These are phyloP conservation scores for Cataglyphis livida DNA, from an alignment of 2,888 invertebrate genomes.

Conservation along the genomic window DNA sequence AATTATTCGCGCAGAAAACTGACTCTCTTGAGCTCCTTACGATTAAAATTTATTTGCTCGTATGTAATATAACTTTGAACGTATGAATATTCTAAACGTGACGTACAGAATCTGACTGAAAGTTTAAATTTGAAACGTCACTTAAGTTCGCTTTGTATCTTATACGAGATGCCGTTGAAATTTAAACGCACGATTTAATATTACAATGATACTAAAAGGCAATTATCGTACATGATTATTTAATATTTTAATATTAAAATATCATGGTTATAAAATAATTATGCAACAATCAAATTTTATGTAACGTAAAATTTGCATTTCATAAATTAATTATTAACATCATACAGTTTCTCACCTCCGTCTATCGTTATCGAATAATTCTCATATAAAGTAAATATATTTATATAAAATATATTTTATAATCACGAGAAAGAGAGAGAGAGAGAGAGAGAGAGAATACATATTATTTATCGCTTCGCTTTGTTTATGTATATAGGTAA, in stretches of 20 bases:
- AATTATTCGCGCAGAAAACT: slow-evolving; percentile 45
- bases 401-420: not conserved
- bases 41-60: slow-evolving; percentile 39
- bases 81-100: not conserved
- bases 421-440: not conserved
- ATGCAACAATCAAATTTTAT: not conserved
- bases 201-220: not conserved
- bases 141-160: not conserved
- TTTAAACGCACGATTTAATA: not conserved
- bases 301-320: not conserved
- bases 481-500: not conserved
- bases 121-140: not conserved
- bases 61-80: slow-evolving; percentile 7
- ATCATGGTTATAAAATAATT: not conserved
- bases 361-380: not conserved
- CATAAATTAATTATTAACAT: not conserved
- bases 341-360: not conserved
- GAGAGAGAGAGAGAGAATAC: no score
- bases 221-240: not conserved
- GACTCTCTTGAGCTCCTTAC: slow-evolving; percentile 3
- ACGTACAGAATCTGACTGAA: not conserved
- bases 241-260: not conserved
- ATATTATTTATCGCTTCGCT: not conserved
- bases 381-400: not conserved
- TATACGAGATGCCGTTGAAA: not conserved